Percentiles rank a stretch among this genome's conserved stretches.
phyloP scores from a whole-genome alignment of 92 coral and sea anemone genomes.

The Meandrina meandrites region DNA sequence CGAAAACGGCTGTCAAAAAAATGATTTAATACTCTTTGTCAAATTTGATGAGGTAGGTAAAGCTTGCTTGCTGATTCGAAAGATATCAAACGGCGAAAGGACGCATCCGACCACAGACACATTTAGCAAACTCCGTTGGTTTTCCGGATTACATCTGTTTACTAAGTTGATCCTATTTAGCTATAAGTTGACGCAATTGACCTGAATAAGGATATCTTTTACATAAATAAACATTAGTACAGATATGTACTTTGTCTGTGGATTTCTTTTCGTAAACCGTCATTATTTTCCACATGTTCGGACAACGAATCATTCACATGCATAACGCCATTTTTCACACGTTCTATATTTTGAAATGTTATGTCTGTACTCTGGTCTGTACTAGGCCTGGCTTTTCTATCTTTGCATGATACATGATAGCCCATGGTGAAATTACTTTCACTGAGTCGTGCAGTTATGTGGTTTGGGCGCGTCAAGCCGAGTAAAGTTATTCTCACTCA shows the following conservation, averaged over 20 bases:
- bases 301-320: neutral
- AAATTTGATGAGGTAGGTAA: neutral
- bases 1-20: neutral
- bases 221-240: neutral
- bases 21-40: neutral
- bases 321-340: neutral
- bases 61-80: too few relatives aligned
- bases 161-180: conserved; percentile 5
- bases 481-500: neutral
- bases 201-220: neutral
- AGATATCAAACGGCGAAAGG: neutral
- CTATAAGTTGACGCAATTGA: neutral
- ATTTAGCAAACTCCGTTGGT: neutral
- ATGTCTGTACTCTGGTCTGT: neutral
- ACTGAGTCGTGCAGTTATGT: conserved; percentile 3
- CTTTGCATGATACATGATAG: conserved; percentile 1
- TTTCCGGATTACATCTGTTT: conserved; percentile 26
- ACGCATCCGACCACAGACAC: neutral
- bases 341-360: neutral
- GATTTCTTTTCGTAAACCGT: neutral
- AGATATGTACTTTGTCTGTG: neutral
- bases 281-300: neutral
- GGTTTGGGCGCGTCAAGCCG: neutral
- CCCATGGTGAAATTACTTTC: neutral
- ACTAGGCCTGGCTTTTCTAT: neutral